A percentile compares a stretch with the other conserved stretches of the same genome.
phyloP scores from a whole-genome alignment of 2,888 invertebrate species.

The Acronicta leporina region DNA sequence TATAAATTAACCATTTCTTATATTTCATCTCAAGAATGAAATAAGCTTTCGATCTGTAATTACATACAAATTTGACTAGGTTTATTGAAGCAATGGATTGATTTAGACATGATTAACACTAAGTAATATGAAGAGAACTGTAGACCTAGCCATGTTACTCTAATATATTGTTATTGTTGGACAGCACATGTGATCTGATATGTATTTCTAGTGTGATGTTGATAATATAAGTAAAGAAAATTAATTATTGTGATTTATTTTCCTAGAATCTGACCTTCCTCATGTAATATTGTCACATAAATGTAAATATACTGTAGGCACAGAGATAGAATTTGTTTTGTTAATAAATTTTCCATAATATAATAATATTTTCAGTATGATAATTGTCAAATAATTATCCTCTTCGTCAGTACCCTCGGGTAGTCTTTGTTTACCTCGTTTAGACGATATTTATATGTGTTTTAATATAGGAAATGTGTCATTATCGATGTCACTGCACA shows the following conservation, averaged over 20 bases:
- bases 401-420: constrained; percentile 30
- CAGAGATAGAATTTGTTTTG: background rate
- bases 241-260: constrained; percentile 5
- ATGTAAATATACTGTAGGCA: constrained; percentile 1
- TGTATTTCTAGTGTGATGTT: constrained; percentile 29
- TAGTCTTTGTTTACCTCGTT: constrained; percentile 19
- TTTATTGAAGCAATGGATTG: constrained; percentile 37
- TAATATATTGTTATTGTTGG: constrained; percentile 27
- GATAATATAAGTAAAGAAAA: constrained; percentile 27
- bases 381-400: constrained; percentile 5
- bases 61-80: constrained; percentile 32
- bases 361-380: background rate
- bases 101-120: constrained; percentile 20
- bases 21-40: constrained; percentile 60
- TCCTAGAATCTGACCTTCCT: constrained; percentile 28
- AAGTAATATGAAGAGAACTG: constrained; percentile 23
- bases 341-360: background rate
- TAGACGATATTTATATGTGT: constrained; percentile 18
- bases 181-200: constrained; percentile 37
- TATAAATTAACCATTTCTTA: constrained; percentile 38
- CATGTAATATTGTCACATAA: constrained; percentile 7
- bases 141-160: constrained; percentile 24
- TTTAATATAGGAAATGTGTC: constrained; percentile 35
- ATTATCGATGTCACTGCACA: constrained; percentile 52
- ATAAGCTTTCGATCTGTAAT: constrained; percentile 65